Conservation (phyloP, 2,888 invertebrate genomes). For the Nezara viridula region DNA sequence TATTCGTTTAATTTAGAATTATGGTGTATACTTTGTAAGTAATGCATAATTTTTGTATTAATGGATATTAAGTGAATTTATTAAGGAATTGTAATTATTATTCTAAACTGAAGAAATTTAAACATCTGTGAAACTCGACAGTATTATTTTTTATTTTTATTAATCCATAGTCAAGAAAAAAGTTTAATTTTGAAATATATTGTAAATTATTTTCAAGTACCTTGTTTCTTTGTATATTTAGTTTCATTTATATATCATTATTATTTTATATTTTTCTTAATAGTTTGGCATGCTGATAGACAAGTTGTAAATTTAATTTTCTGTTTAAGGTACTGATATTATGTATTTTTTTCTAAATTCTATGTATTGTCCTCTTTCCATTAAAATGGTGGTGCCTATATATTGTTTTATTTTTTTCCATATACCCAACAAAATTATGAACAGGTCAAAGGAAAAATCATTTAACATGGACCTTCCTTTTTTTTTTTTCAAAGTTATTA, state of each 20-base stretch:
- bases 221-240: neutral
- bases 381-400: constrained; percentile 19
- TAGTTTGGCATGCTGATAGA: neutral
- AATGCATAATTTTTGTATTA: constrained; percentile 34
- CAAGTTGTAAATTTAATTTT: constrained; percentile 9
- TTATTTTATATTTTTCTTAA: neutral
- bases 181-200: neutral
- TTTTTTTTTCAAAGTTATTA: no score
- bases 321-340: constrained; percentile 3
- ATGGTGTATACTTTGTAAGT: constrained; percentile 34
- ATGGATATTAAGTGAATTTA: constrained; percentile 15
- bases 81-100: constrained; percentile 5
- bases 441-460: no score
- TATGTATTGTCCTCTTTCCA: neutral
- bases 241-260: neutral
- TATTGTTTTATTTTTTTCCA: neutral
- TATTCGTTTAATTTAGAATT: constrained; percentile 1
- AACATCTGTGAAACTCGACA: constrained; percentile 38
- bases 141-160: constrained; percentile 52
- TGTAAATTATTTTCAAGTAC: constrained; percentile 19
- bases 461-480: no score
- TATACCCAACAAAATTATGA: no score
- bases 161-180: neutral
- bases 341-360: neutral
- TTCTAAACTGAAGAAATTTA: constrained; percentile 34